Evolutionary conservation across 2,797 vertebrate species (phyloP), one percentile per base, ranked within the genome.

Genomic region (Chelon auratus): DNA sequence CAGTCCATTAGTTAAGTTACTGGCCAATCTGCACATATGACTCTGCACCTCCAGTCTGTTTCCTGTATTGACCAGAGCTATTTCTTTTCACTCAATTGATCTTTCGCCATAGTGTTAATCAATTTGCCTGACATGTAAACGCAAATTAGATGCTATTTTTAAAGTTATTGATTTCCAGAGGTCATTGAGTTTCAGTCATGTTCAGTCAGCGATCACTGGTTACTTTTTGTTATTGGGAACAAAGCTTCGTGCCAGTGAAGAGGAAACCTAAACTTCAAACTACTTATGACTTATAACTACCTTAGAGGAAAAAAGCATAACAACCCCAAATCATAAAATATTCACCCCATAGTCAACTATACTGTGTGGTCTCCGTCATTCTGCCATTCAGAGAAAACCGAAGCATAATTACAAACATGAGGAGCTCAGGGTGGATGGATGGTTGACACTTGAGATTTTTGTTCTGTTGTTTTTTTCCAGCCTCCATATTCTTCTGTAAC

Each of bases 21-120:
- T 11, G 51, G 24, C 0, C 17, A 6, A 42, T 0, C 30, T n/a
- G 47, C 42, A 18, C 2, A 2, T 55, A 33, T 42, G 56, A 62
- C 56, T n/a, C 20, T 1, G 40, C 42, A n/a, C 24, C 42, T 40
- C 22, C 52, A 15, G 39, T 13, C 33, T 9, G 42, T 12, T 18
- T 60, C 15, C 42, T 9, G 7, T n/a, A 62, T 63, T 12, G 59
- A 64, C 39, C 57, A 0, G 12, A 47, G 36, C 51, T 11, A 36
- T 65, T 72, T 60, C 59, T 53, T 72, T 67, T 40, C 57, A 62
- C 59, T 83, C 13, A 53, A 42, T 65, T 13, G 52, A 72, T 72
- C 42, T 9, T 20, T 24, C 42, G 45, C 26, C 42, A 15, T 3
- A 7, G 42, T 14, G 67, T n/a, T 39, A 60, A 65, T 85, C 53